Evolutionary conservation across 2,797 vertebrate genomes (phyloP), one percentile per base, ranked within the genome.

Genomic region (Caiman crocodilus): DNA sequence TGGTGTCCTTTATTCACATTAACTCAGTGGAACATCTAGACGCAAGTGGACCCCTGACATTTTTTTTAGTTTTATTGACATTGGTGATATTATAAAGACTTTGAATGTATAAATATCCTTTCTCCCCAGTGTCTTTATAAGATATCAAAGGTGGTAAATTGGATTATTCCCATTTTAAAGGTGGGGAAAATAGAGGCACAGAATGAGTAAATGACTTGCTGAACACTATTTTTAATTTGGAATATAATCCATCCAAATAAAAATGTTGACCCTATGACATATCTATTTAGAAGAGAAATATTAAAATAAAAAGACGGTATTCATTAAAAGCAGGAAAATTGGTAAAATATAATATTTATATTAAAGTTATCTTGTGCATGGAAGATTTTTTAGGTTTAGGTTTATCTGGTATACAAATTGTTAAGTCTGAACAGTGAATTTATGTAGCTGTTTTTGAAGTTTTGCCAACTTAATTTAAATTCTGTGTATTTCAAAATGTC

Each of bases 401-500:
- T 28, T 58, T 75, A 59, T 0, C 0, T 32, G 4, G 8, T 50
- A 14, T 8, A 56, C 1, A 75, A 26, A 85, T 84, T 85, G 50
- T 35, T 71, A 59, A 57, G 5, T 13, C 84, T 73, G 84, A 81
- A 74, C 10, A 88, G 57, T 42, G 20, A 93, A 12, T 1, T 81
- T 67, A 81, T 23, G 58, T 9, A 90, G 4, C 10, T 73, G 42
- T 85, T 92, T 84, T n/a, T 88, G 74, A 96, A 95, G 91, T 90
- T 90, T 92, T 92, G 69, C 73, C 84, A 95, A 77, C 69, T 60
- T 91, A 83, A 92, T 95, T 64, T 93, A 63, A 96, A 93, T 95
- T 93, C 5, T 80, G 14, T 75, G 11, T 74, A 90, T 96, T 96
- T 94, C 63, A 94, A 83, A 95, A 88, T 85, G 55, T 88, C 69